Evolutionary conservation across 1,140 invertebrate species (phyloP).

Genomic region (Lanistes nyassanus): DNA sequence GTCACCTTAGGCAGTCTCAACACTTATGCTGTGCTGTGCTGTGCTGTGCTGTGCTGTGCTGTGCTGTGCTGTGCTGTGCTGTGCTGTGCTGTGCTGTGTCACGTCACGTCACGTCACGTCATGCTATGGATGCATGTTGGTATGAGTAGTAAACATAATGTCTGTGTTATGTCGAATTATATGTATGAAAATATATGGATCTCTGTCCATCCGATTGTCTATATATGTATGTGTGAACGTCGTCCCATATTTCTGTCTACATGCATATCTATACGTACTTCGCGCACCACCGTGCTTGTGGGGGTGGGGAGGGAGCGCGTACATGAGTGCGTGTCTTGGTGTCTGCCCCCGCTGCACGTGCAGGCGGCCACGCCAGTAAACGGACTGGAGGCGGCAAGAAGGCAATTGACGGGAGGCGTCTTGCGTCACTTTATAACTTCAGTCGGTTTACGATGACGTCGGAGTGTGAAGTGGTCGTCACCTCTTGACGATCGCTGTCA

Average conservation of each 20-base stretch:
- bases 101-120: conserved; percentile 32
- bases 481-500: no score
- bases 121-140: conserved; percentile 23
- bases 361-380: neutral
- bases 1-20: no score
- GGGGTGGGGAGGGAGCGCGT: neutral
- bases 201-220: neutral
- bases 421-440: no score
- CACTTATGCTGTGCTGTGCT: conserved; percentile 51
- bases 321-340: conserved; percentile 1
- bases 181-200: neutral
- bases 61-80: conserved; percentile 44
- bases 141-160: neutral
- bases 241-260: neutral
- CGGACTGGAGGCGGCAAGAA: no score
- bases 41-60: conserved; percentile 45
- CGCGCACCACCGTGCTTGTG: neutral
- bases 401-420: no score
- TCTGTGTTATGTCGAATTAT: conserved; percentile 3
- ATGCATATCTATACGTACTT: neutral
- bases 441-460: no score
- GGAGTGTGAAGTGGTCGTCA: no score
- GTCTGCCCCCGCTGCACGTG: no score
- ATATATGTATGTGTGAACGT: neutral
- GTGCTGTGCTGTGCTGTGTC: conserved; percentile 41